These are phyloP conservation scores for Callitettix versicolor DNA, from an alignment of 1,140 invertebrate genomes.

Conservation along the genomic window DNA sequence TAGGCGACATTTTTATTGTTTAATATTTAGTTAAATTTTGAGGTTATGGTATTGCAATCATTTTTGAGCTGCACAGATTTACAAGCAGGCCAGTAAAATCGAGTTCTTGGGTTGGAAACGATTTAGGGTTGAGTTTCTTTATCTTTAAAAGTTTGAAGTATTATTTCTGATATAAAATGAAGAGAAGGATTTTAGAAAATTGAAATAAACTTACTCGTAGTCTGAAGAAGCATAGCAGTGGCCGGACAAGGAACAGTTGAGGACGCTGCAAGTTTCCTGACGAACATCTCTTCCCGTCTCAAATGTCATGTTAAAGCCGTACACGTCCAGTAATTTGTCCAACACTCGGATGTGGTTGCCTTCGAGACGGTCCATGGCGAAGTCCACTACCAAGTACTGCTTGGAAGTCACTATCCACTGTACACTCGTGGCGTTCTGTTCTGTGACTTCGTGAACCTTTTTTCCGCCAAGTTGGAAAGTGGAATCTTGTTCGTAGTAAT, in stretches of 20 bases:
- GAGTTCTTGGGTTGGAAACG: no score
- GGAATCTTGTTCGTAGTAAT: slow-evolving; percentile 56
- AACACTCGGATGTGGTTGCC: slow-evolving; percentile 74
- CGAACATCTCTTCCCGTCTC: slow-evolving; percentile 42
- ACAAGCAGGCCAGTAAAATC: no score
- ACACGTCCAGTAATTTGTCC: slow-evolving; percentile 69
- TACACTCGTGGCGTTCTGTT: slow-evolving; percentile 49
- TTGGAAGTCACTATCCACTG: slow-evolving; percentile 56
- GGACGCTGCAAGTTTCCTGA: slow-evolving; percentile 48
- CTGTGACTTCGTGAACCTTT: slow-evolving; percentile 15
- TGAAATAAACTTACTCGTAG: slow-evolving; percentile 54
- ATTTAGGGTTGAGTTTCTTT: no score
- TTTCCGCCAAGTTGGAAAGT: slow-evolving; percentile 18
- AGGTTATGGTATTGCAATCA: no score
- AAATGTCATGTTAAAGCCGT: slow-evolving; percentile 88
- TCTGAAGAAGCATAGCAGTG: slow-evolving; percentile 62
- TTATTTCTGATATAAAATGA: no score
- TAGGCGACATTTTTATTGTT: no score
- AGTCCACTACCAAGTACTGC: slow-evolving; percentile 66
- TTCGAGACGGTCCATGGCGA: slow-evolving; percentile 58
- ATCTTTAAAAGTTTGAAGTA: no score
- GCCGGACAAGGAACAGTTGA: slow-evolving; percentile 70
- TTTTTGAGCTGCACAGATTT: no score
- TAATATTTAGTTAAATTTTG: no score
- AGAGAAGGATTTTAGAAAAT: no score